phyloP scores from a whole-genome alignment of 2,797 vertebrate genomes.

The Kryptopterus vitreolus region DNA sequence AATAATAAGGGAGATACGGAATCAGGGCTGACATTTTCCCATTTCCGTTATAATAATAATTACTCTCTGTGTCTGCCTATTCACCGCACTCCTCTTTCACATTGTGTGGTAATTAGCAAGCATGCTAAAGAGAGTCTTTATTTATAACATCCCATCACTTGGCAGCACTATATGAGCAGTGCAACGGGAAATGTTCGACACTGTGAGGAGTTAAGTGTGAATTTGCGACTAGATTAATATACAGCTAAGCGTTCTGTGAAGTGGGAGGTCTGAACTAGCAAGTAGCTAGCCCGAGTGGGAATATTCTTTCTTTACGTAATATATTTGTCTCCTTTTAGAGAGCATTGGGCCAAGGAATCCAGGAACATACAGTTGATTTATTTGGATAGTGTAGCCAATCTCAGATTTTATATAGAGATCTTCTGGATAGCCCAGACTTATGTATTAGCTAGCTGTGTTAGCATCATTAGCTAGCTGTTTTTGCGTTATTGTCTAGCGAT shows the following conservation, averaged over 20 bases:
- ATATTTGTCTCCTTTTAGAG: neutral
- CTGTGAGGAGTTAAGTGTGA: neutral
- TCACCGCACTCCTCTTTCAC: neutral
- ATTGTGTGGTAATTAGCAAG: neutral
- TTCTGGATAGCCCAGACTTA: too few species aligned
- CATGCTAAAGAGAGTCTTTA: neutral
- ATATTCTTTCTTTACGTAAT: neutral
- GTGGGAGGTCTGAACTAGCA: neutral
- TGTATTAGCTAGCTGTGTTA: neutral
- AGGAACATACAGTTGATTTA: neutral
- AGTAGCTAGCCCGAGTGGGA: neutral
- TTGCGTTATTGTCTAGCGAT: neutral
- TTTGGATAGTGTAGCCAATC: neutral
- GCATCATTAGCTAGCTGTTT: neutral
- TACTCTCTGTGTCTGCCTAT: slow-evolving; percentile 14
- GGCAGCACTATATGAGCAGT: neutral
- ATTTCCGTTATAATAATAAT: slow-evolving; percentile 23
- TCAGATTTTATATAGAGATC: neutral
- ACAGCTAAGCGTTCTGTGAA: neutral
- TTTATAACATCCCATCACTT: slow-evolving; percentile 18
- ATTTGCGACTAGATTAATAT: neutral
- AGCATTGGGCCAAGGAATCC: neutral
- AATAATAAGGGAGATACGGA: neutral
- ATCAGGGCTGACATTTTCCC: slow-evolving; percentile 12
- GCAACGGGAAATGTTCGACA: neutral